Evolutionary conservation across 2,888 invertebrate genomes (phyloP), one percentile per base, ranked within the genome.

Genomic region (Iphiclides podalirius): DNA sequence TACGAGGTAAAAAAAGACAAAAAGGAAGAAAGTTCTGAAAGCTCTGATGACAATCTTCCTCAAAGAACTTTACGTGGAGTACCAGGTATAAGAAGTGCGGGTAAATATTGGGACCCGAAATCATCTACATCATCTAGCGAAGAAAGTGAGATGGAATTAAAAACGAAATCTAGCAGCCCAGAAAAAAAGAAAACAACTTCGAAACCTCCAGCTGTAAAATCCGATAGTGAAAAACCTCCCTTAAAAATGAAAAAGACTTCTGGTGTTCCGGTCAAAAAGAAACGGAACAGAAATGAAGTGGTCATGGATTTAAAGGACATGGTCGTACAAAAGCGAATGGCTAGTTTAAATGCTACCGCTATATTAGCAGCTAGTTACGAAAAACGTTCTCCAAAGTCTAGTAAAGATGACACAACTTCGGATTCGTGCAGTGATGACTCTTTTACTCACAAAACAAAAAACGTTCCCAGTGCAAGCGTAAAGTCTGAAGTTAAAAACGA

Each of bases 321-420:
- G 92, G 93, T 96, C 4, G 96, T 96, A 11, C 91, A 94, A 60
- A 97, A 96, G 72, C 91, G 97, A 20, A 96, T 97, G 96, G 97
- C 97, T 13, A 96, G 96, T 71, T 84, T 97, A 20, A 97, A 97
- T 75, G 97, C 97, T 9, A 94, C 95, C 26, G 97, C 97, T 13
- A 96, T 97, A 65, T 89, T 97, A 58, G 96, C 96, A 0, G 96
- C 96, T 13, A 96, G 95, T 58, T 96, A 96, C 66, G 95, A 96
- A 73, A 95, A 93, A 68, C 88, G 90, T 42, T 91, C 91, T 28
- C 90, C 90, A 0, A 91, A 90, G 63, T 90, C 90, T 31, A 90
- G 79, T 52, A 90, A 90, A 60, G 90, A 90, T 47, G 90, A 90
- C 47, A 91, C 91, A 39, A 90, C 89, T 33, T 91, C 90, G n/a